phyloP scores from a whole-genome alignment of 2,797 vertebrate genomes.

The Hirundo rustica region DNA sequence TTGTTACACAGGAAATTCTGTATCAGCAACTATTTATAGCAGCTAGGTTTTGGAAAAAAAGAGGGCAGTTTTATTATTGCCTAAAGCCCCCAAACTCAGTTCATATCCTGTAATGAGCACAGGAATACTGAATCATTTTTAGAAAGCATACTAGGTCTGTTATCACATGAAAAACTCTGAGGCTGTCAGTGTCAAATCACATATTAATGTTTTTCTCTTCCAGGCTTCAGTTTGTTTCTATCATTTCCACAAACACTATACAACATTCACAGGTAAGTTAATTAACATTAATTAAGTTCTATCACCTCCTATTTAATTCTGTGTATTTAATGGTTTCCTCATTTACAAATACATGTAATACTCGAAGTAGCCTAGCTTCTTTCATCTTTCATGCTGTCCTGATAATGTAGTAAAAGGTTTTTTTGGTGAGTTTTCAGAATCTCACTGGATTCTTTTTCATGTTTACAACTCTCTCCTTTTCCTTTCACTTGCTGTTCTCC shows the following conservation, averaged over 20 bases:
- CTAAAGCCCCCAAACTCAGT: not conserved
- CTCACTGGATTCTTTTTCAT: not conserved
- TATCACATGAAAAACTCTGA: not conserved
- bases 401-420: not conserved
- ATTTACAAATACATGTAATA: not conserved
- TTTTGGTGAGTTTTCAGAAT: not conserved
- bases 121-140: not conserved
- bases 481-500: not conserved
- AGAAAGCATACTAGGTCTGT: not conserved
- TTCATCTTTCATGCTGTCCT: not conserved
- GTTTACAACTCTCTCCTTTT: not conserved
- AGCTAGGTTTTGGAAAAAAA: not conserved
- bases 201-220: conserved; percentile 24
- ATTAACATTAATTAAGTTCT: not conserved
- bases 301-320: not conserved
- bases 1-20: not conserved
- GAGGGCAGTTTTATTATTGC: not conserved
- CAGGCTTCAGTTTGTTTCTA: conserved; percentile 64
- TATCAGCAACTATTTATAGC: not conserved
- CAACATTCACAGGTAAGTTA: conserved; percentile 67
- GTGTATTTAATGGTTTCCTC: not conserved
- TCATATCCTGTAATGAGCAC: not conserved
- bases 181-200: not conserved
- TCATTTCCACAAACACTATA: conserved; percentile 67
- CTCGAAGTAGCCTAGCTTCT: not conserved